Base-by-base conservation (phyloP, 2,113 vertebrate species). In the Neopipo cinnamomea region DNA sequence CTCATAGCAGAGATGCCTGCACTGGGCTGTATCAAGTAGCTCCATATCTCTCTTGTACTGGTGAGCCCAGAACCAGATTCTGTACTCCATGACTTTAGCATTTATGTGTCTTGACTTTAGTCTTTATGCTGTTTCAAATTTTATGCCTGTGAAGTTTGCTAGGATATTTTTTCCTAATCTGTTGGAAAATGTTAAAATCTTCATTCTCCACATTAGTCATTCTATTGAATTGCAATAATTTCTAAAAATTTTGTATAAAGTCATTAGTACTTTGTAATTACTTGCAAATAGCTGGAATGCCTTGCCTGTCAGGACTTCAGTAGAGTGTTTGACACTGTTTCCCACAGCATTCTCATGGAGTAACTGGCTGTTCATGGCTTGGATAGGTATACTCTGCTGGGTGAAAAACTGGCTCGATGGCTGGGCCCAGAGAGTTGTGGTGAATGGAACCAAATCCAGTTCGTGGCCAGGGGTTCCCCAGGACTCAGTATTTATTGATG, bases 301-400 rank as follows among this genome's bases (percentile, higher is more conserved):
- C 23, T 85, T 66, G 22, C 55, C 41, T 82, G 4, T 53, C 28
- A n/a, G 46, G 39, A 46, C n/a, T 68, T 89, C 24, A 61, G 28
- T 47, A 53, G 53, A 68, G 55, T 19, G 23, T 67, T 30, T 76
- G 47, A 22, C n/a, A 62, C 47, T 0, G 1, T 76, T 83, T 76
- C 17, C 9, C 11, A 8, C 31, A 33, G 50, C 14, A 42, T 80
- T 56, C 22, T 58, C 14, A 47, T n/a, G 11, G 31, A 35, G 21
- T 41, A 41, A 19, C 28, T 53, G 23, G 27, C 30, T 68, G n/a
- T 35, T 55, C 0, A 0, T 41, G 41, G 5, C n/a, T 41, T 47
- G 4, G 30, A 17, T 30, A 53, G 30, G 46, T 46, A 5, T 25
- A 27, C 9, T 47, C 41, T 5, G 22, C 1, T 3, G 41, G 8